These are phyloP conservation scores for Sylvilagus floridanus DNA, from an alignment of 2,797 vertebrate species.

Conservation along the genomic window DNA sequence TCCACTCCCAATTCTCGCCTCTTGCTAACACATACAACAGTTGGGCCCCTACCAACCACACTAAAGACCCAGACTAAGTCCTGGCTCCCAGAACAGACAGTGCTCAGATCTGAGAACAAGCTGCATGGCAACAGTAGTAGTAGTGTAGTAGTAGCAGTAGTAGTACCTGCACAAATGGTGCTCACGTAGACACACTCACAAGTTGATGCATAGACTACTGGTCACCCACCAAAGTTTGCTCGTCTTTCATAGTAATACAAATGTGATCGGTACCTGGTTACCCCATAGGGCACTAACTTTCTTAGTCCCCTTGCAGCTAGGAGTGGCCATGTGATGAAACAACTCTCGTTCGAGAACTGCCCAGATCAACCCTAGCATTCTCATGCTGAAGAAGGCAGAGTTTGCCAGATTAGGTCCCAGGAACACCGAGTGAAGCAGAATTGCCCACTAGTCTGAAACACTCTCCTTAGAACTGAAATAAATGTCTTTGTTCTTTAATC, in stretches of 20 bases:
- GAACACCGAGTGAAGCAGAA: neutral
- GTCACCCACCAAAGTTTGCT: neutral
- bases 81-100: neutral
- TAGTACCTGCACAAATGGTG: neutral
- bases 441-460: neutral
- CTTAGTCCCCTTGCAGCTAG: no score
- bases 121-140: neutral
- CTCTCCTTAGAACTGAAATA: neutral
- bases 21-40: no score
- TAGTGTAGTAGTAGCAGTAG: neutral
- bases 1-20: no score
- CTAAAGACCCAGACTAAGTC: neutral
- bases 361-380: neutral
- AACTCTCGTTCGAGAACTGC: neutral
- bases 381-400: neutral
- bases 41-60: no score
- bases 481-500: neutral
- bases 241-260: neutral
- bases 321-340: neutral
- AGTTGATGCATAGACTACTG: neutral
- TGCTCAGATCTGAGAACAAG: neutral
- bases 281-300: neutral
- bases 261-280: neutral
- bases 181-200: neutral
- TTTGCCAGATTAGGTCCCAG: neutral